Evolutionary conservation across 2,797 vertebrate genomes (phyloP).

Genomic region (Oreochromis grahami): DNA sequence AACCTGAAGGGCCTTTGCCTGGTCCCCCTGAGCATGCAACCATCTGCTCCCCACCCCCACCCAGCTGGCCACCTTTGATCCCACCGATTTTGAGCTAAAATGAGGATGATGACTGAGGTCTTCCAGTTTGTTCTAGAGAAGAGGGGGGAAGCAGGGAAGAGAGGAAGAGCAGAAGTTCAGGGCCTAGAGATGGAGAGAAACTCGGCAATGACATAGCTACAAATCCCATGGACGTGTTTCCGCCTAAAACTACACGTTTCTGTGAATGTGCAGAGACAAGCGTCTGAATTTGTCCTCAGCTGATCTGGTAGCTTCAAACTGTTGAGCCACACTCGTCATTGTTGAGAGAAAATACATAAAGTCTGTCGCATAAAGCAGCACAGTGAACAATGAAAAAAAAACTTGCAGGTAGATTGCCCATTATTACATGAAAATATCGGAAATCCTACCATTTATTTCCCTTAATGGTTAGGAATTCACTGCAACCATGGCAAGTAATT

Average conservation of each 20-base stretch:
- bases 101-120: constrained; percentile 78
- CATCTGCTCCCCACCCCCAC: constrained; percentile 74
- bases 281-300: background rate
- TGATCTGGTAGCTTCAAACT: background rate
- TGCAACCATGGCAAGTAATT: constrained; percentile 48
- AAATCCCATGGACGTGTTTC: background rate
- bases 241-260: background rate
- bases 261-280: background rate
- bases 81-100: constrained; percentile 76
- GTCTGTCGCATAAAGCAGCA: background rate
- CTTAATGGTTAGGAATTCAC: constrained; percentile 43
- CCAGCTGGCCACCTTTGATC: constrained; percentile 82
- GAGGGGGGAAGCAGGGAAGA: background rate
- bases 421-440: constrained; percentile 42
- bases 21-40: constrained; percentile 67
- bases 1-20: constrained; percentile 78
- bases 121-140: constrained; percentile 71
- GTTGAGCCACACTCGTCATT: background rate
- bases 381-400: constrained; percentile 30
- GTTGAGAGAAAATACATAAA: constrained; percentile 7
- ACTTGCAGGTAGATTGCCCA: constrained; percentile 43
- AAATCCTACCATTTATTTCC: constrained; percentile 53
- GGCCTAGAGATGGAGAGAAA: constrained; percentile 38
- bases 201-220: constrained; percentile 27
- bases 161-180: constrained; percentile 58